Evolutionary conservation across 2,888 invertebrate species (phyloP), one percentile per base, ranked within the genome.

Genomic region (Spodoptera picta): DNA sequence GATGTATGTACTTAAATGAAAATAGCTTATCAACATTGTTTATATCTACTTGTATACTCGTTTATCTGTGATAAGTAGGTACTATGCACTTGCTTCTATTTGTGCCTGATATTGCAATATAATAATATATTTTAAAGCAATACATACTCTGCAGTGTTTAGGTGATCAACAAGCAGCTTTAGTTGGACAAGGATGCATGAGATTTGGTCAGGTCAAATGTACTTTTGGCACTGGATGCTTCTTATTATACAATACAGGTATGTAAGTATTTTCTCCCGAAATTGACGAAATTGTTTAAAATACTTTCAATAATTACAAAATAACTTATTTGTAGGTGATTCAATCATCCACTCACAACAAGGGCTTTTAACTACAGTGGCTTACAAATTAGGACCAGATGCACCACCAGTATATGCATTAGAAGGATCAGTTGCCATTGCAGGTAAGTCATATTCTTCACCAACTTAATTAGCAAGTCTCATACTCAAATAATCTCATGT

Each of bases 141-240:
- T 14, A 19, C 36, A 31, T 60, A 43, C 75, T 62, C 90, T 92
- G 59, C 86, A 98, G 98, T 97, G 98, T 85, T 95, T 99, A 76
- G 99, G 99, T 42, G 99, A 99, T 90, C 99, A 99, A 92, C 98
- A 98, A 88, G 98, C 98, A 49, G 98, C 99, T 4, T 90, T 99
- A 56, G 96, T 99, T 23, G 99, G 99, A 1, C 99, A 99, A 90
- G 96, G 97, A 83, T 99, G 99, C 83, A 96, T 98, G 84, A 96
- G 96, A 81, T 96, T 97, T 81, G 99, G 99, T 4, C 97, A 98
- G 93, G 98, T 98, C 12, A 98, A 99, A 90, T 98, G 98, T 90
- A 99, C 99, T 63, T 99, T 98, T 88, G 98, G 99, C 51, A 99
- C 99, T 58, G 99, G 99, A 58, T 98, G 99, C 84, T 99, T 99